Evolutionary conservation across 2,797 vertebrate genomes (phyloP).

Genomic region (Orestias chungarensis): DNA sequence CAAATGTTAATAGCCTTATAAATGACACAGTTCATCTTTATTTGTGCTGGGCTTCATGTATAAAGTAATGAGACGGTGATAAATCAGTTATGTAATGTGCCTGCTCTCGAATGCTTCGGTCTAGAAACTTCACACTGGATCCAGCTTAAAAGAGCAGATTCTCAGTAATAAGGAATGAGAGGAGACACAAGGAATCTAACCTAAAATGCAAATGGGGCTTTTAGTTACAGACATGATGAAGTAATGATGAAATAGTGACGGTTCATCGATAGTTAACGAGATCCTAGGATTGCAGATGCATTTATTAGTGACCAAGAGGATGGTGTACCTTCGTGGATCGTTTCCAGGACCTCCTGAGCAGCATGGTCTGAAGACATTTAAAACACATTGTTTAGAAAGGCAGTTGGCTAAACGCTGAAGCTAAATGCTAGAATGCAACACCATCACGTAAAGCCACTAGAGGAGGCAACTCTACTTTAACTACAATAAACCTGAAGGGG

Average conservation of each 20-base stretch:
- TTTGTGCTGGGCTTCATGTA: not conserved
- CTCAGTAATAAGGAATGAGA: not conserved
- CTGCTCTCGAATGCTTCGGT: not conserved
- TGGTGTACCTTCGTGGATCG: constrained; percentile 92
- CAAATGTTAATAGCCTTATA: not conserved
- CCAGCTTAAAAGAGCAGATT: constrained; percentile 1
- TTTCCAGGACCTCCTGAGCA: constrained; percentile 96
- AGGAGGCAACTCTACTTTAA: not conserved
- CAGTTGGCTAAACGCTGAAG: not conserved
- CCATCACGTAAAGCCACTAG: constrained; percentile 7
- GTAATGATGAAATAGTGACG: not conserved
- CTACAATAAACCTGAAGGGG: not conserved
- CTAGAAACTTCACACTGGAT: not conserved
- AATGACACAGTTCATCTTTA: not conserved
- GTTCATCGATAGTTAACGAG: not conserved
- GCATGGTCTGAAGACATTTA: constrained; percentile 86
- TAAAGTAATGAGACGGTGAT: too few species aligned
- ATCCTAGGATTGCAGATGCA: constrained; percentile 16
- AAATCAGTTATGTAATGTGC: not conserved
- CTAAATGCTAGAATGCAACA: not conserved
- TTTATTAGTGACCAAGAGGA: constrained; percentile 27
- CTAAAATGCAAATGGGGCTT: not conserved
- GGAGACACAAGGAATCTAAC: not conserved
- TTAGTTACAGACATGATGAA: not conserved
- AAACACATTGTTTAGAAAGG: constrained; percentile 65